Percentiles rank a stretch among this genome's conserved stretches.
These are phyloP conservation scores for Trichogramma pretiosum DNA, from an alignment of 1,140 invertebrate genomes.

Conservation along the genomic window DNA sequence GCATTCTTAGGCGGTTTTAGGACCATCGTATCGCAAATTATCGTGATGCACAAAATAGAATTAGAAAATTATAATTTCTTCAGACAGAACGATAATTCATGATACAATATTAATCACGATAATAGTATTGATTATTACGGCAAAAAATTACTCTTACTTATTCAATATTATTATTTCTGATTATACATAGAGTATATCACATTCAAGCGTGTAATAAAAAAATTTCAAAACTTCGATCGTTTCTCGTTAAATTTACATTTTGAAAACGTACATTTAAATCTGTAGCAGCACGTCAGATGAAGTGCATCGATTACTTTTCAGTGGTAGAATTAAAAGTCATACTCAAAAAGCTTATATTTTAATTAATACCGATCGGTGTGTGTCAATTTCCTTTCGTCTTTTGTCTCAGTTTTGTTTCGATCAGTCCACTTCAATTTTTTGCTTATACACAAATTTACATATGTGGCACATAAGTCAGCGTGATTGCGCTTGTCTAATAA, in stretches of 20 bases:
- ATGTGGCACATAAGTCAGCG: too few species aligned
- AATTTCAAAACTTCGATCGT: conserved; percentile 8
- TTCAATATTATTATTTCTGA: conserved; percentile 11
- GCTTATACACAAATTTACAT: conserved; percentile 32
- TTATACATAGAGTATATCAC: conserved; percentile 15
- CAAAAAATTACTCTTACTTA: too few species aligned
- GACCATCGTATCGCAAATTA: conserved; percentile 35
- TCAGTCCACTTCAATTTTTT: conserved; percentile 9
- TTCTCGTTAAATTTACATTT: too few species aligned
- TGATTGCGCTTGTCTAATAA: too few species aligned
- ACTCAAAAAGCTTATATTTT: too few species aligned
- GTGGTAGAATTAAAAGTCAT: too few species aligned
- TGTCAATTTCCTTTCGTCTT: conserved; percentile 3
- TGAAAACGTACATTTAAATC: too few species aligned
- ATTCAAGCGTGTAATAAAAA: conserved; percentile 5
- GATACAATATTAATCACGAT: too few species aligned
- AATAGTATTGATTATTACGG: too few species aligned
- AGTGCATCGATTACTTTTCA: conserved; percentile 8
- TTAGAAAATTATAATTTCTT: conserved; percentile 5
- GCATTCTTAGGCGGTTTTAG: conserved; percentile 31
- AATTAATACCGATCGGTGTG: too few species aligned
- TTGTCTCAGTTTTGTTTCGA: neutral
- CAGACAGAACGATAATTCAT: too few species aligned
- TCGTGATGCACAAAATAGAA: conserved; percentile 14
- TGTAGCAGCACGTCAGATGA: neutral